Conservation (phyloP, 2,797 vertebrate genomes). For the Falco berigora region DNA sequence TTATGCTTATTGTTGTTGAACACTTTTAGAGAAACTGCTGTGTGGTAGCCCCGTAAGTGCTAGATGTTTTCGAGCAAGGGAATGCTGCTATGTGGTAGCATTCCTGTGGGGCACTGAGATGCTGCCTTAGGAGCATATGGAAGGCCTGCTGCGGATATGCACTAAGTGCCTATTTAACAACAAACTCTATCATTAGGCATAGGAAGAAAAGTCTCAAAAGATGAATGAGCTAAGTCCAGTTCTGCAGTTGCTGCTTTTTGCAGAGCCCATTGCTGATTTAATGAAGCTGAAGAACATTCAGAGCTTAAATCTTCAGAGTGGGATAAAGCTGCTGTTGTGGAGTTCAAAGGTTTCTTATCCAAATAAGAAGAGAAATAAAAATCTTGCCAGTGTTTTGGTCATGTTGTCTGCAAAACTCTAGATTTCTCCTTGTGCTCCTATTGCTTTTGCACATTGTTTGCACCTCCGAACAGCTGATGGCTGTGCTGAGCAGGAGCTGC, state of each 20-base stretch:
- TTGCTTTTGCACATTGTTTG: not conserved
- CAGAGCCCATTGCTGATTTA: not conserved
- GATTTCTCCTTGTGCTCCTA: not conserved
- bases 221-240: not conserved
- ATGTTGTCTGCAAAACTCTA: not conserved
- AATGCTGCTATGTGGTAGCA: not conserved
- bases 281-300: not conserved
- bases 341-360: not conserved
- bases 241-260: not conserved
- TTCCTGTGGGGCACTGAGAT: not conserved
- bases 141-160: not conserved
- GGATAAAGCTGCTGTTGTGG: not conserved
- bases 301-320: not conserved
- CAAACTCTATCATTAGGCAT: not conserved
- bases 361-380: not conserved
- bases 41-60: not conserved
- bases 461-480: not conserved
- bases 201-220: not conserved
- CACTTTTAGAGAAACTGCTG: not conserved
- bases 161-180: not conserved
- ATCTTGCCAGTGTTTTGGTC: not conserved
- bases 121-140: not conserved
- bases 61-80: not conserved
- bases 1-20: not conserved
- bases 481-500: not conserved